Base-by-base conservation (phyloP, 2,888 invertebrate genomes). In the Protonemura montana region DNA sequence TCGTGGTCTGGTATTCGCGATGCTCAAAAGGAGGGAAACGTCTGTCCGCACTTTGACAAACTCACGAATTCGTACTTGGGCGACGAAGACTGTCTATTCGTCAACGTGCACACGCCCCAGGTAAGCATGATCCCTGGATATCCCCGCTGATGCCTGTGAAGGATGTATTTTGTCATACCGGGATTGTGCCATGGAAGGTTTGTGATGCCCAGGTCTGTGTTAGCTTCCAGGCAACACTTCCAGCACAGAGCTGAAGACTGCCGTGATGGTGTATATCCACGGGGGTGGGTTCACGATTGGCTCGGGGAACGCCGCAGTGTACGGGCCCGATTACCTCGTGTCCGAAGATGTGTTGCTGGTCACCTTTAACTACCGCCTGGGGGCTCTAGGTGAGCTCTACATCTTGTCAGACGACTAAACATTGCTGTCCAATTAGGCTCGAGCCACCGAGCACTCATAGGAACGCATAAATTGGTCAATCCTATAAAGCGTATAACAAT, bases 91-190 rank as follows among this genome's bases (percentile, higher is more conserved):
- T 93, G 92, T 88, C 90, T 93, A 0, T 92, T 91, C 87, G 89
- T 93, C 85, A 93, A 93, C 89, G 91, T 92, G 21, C 93, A 91
- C 89, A 89, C 91, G n/a, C 92, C 92, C 80, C 90, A 91, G 89
- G 92, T 92, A 89, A 90, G 91, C n/a, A n/a, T n/a, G n/a, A n/a
- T n/a, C n/a, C n/a, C n/a, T n/a, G n/a, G n/a, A n/a, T n/a, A n/a
- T n/a, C n/a, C n/a, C n/a, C n/a, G n/a, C n/a, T n/a, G n/a, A n/a
- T n/a, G n/a, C n/a, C n/a, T n/a, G n/a, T n/a, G n/a, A n/a, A n/a
- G n/a, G n/a, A n/a, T n/a, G n/a, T n/a, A n/a, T n/a, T n/a, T n/a
- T n/a, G n/a, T n/a, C n/a, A n/a, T n/a, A n/a, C n/a, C n/a, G n/a
- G n/a, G n/a, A n/a, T n/a, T n/a, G n/a, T n/a, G n/a, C n/a, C n/a